phyloP scores from a whole-genome alignment of 64 coral and sea anemone genomes.

The Montipora cactus region DNA sequence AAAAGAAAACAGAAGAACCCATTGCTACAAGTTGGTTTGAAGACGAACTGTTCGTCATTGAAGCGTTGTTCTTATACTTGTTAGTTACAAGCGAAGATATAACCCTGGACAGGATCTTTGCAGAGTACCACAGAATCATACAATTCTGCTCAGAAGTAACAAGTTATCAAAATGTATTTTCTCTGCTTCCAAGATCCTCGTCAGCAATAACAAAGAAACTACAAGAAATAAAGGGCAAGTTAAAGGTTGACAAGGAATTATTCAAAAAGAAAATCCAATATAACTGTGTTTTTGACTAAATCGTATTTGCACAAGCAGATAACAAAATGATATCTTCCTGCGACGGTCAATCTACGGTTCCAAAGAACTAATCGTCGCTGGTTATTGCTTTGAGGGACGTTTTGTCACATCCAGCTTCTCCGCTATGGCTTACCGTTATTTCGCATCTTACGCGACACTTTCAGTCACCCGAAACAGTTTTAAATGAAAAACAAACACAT shows the following conservation, averaged over 20 bases:
- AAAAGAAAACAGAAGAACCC: conserved; percentile 22
- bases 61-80: conserved; percentile 15
- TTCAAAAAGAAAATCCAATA: conserved; percentile 31
- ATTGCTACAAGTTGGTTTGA: conserved; percentile 33
- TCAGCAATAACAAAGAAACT: conserved; percentile 30
- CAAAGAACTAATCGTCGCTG: not conserved
- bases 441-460: not conserved
- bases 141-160: conserved; percentile 4
- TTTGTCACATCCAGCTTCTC: not conserved
- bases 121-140: conserved; percentile 22
- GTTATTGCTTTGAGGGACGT: conserved; percentile 18
- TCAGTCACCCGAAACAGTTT: conserved; percentile 6
- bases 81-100: conserved; percentile 6
- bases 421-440: not conserved
- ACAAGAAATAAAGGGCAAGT: conserved; percentile 3
- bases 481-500: not conserved
- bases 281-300: conserved; percentile 18
- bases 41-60: conserved; percentile 17
- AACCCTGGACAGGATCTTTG: not conserved
- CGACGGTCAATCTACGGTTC: conserved; percentile 11
- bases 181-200: conserved; percentile 2
- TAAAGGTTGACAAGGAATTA: conserved; percentile 31
- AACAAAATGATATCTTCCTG: not conserved
- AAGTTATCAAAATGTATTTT: conserved; percentile 32
- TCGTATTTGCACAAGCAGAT: conserved; percentile 28